These are phyloP conservation scores for Sebastes ruberrimus DNA, from an alignment of 2,797 vertebrate species.

Conservation along the genomic window DNA sequence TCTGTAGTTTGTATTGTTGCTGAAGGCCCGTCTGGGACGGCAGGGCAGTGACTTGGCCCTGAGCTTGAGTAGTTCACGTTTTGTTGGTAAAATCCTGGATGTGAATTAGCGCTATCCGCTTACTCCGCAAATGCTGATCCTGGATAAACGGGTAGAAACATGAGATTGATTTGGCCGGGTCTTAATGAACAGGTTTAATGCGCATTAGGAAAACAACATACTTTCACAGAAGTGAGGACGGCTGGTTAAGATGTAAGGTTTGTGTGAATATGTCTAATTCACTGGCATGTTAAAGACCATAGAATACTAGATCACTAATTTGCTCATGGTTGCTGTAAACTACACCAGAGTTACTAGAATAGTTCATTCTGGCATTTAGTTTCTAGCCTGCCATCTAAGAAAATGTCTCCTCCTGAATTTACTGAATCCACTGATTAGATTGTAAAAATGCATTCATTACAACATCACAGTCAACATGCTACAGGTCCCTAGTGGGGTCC, in stretches of 20 bases:
- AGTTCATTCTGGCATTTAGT: too few relatives aligned
- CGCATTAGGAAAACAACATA: background rate
- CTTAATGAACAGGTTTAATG: slow-evolving; percentile 4
- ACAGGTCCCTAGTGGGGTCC: background rate
- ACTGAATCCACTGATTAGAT: background rate
- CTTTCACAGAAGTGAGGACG: background rate
- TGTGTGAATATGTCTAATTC: background rate
- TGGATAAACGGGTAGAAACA: slow-evolving; percentile 31
- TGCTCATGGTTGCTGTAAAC: background rate
- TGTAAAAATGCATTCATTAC: background rate
- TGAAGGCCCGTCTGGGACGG: background rate
- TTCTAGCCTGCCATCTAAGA: background rate
- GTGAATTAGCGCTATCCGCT: slow-evolving; percentile 35
- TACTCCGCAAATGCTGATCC: slow-evolving; percentile 38
- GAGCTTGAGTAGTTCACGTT: slow-evolving; percentile 7
- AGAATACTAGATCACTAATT: rapidly evolving
- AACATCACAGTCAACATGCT: background rate
- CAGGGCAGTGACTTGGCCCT: slow-evolving; percentile 10
- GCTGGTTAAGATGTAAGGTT: background rate
- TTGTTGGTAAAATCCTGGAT: slow-evolving; percentile 32
- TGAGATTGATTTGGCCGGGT: slow-evolving; percentile 1
- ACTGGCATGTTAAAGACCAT: background rate
- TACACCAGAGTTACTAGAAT: too few relatives aligned
- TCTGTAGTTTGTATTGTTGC: background rate
- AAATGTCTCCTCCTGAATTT: background rate